phyloP scores from a whole-genome alignment of 2,888 invertebrate genomes.

The Stenichneumon culpator region DNA sequence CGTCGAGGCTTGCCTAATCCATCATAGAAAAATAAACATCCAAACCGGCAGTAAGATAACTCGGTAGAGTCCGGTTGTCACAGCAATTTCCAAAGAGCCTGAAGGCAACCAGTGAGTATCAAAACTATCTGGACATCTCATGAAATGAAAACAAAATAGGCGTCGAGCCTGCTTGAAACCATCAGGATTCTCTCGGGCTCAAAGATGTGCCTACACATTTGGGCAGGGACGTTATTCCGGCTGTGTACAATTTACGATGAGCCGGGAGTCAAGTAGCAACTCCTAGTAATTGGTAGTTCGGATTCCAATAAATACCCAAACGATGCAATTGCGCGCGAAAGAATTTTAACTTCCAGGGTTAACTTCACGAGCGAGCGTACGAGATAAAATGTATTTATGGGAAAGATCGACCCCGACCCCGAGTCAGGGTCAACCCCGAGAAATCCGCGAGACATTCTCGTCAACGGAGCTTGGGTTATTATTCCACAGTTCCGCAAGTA shows the following conservation, averaged over 20 bases:
- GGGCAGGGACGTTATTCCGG: neutral
- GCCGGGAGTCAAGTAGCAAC: neutral
- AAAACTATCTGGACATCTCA: conserved; percentile 22
- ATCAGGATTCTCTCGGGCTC: neutral
- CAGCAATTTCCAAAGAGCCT: conserved; percentile 25
- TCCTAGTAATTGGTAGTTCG: neutral
- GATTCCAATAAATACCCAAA: neutral
- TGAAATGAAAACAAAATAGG: conserved; percentile 21
- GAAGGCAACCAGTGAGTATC: neutral
- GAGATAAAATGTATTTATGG: conserved; percentile 3
- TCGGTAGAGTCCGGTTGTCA: conserved; percentile 21
- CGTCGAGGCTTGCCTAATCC: conserved; percentile 12
- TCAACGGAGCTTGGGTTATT: neutral
- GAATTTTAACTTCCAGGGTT: neutral
- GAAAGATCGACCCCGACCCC: conserved; percentile 22
- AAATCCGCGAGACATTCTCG: neutral
- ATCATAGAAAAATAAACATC: conserved; percentile 31
- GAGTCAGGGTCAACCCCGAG: neutral
- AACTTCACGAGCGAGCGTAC: neutral
- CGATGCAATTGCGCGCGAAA: neutral
- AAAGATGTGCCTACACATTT: neutral
- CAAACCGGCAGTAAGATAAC: neutral
- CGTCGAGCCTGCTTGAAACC: conserved; percentile 7
- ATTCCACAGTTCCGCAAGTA: neutral
- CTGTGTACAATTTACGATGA: neutral